A percentile compares a stretch with the other conserved stretches of the same genome.
These are phyloP conservation scores for Troides aeacus DNA, from an alignment of 2,888 invertebrate species.

Conservation along the genomic window DNA sequence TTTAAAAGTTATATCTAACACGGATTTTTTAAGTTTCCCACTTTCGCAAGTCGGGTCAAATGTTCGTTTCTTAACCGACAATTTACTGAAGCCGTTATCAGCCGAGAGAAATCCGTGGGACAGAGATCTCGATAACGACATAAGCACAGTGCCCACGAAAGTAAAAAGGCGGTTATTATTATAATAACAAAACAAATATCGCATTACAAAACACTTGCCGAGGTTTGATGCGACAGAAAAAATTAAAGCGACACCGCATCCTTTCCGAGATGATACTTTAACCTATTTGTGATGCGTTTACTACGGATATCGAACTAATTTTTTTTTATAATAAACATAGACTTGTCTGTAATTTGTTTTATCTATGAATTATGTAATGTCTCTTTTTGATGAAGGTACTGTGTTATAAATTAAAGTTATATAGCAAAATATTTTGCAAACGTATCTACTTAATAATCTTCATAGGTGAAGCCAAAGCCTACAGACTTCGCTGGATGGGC, in stretches of 20 bases:
- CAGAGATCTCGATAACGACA: conserved; percentile 12
- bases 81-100: conserved; percentile 2
- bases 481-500: too few relatives aligned
- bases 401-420: too few relatives aligned
- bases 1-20: too few relatives aligned
- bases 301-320: neutral
- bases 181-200: conserved; percentile 31
- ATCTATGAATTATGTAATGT: too few relatives aligned
- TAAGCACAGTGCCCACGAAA: conserved; percentile 21
- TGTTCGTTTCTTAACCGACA: conserved; percentile 3
- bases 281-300: conserved; percentile 29
- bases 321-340: too few relatives aligned
- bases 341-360: too few relatives aligned
- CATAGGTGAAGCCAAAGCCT: too few relatives aligned
- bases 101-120: conserved; percentile 9
- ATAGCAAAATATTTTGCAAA: too few relatives aligned
- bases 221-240: conserved; percentile 23
- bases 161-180: conserved; percentile 23
- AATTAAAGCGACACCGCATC: conserved; percentile 29
- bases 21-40: too few relatives aligned
- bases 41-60: too few relatives aligned
- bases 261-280: conserved; percentile 31
- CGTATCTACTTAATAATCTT: too few relatives aligned
- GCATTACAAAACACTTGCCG: conserved; percentile 22
- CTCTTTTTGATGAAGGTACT: too few relatives aligned